A percentile compares a stretch with the other conserved stretches of the same genome.
Conservation (phyloP, 2,797 vertebrate species). For the Pangasius larnaudii region DNA sequence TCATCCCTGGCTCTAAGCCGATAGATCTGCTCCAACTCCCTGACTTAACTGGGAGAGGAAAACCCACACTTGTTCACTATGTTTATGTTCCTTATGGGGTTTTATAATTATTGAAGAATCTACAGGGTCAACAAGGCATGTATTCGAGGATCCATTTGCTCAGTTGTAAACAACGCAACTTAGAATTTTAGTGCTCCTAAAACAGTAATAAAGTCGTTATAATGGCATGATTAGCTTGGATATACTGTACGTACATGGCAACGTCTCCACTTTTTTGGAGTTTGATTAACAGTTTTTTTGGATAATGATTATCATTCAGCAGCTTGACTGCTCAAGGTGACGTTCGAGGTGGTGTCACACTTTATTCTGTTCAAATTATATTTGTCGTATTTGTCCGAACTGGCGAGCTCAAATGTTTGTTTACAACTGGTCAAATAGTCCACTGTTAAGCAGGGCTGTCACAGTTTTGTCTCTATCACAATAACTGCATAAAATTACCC, state of each 20-base stretch:
- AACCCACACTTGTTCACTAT: not conserved
- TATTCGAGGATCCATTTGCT: not conserved
- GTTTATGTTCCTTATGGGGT: conserved; percentile 13
- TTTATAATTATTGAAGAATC: conserved; percentile 16
- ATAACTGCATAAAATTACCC: not conserved
- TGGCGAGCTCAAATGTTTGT: not conserved
- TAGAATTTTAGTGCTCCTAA: not conserved
- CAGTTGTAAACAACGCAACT: conserved; percentile 2
- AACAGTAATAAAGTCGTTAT: not conserved
- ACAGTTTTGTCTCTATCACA: not conserved
- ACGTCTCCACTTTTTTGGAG: too few species aligned
- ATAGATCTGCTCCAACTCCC: not conserved
- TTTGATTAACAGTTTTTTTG: too few species aligned
- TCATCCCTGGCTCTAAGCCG: not conserved
- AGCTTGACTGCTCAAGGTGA: not conserved
- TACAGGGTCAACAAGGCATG: not conserved
- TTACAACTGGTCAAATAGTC: not conserved
- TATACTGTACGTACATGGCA: not conserved
- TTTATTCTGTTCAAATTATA: not conserved
- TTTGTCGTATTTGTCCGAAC: not conserved
- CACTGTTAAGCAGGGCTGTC: not conserved
- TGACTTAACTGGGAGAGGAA: not conserved
- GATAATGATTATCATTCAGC: not conserved
- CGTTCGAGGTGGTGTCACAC: not conserved
- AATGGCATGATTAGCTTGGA: not conserved